Evolutionary conservation across 2,888 invertebrate species (phyloP), one percentile per base, ranked within the genome.

Genomic region (Napeogenes inachia): DNA sequence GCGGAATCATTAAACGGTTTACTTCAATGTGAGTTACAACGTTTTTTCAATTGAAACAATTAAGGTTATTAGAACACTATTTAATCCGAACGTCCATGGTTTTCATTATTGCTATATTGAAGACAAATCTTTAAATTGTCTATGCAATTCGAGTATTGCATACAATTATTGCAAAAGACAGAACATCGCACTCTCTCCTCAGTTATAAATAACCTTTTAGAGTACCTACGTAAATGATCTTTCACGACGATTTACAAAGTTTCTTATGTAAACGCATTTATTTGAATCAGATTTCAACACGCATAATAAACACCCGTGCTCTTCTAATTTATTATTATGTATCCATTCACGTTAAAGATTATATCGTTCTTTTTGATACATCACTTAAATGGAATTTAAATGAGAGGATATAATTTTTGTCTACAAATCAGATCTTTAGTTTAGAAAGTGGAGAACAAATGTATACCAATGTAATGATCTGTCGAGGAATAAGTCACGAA

Each of bases 31-130:
- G 80, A 77, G 76, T 78, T 80, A 78, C 67, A 68, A 67, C 72
- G 71, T 72, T 89, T 86, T 85, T 84, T 83, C 89, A 90, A 89
- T 90, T 89, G 79, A 87, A 80, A 74, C 89, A 87, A 90, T 90
- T 90, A 80, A 81, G 89, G 89, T 85, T 83, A 88, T 71, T 80
- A 62, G 66, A 62, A 45, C 69, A 66, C 62, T 47, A 54, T 58
- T 56, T 62, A 59, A 54, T 59, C 33, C 54, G 55, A 13, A 45
- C 54, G 61, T 60, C 56, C 56, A 50, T 59, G 55, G 47, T 54
- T 68, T 68, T 66, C 67, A 66, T 69, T 21, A 21, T 21, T 62
- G 47, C 56, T 61, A 62, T 66, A 59, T 61, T 50, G 67, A 70
- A 66, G 65, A 62, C 54, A 62, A 70, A 58, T 71, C 69, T 61